Evolutionary conservation across 2,113 vertebrate species (phyloP), one percentile per base, ranked within the genome.

Genomic region (Scalopus aquaticus): DNA sequence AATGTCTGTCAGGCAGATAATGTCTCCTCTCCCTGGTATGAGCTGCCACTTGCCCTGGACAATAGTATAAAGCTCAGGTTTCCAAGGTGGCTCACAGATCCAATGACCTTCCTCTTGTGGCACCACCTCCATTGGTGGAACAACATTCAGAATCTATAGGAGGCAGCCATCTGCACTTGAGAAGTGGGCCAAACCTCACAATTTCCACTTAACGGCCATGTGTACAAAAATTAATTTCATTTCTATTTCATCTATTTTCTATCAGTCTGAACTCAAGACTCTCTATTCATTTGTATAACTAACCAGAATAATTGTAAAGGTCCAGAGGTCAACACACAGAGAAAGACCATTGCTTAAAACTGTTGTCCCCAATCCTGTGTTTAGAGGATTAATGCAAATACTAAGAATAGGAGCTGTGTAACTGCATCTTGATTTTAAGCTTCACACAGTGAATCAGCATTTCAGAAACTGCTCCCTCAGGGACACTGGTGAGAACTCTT

Each of bases 1-100:
- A 88, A 70, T 20, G 67, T 62, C 91, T 77, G 69, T 77, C 91
- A 73, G 89, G 54, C 8, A 89, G 80, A 78, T 80, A 84, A 95
- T 74, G 64, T 90, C 65, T 56, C 30, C 35, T 44, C 69, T 84
- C 77, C 39, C 90, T 94, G 62, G 88, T 42, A 93, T 67, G 80
- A 96, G 88, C 72, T 85, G 90, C 84, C 65, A 9, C 60, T 60
- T 84, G 93, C 44, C 56, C 80, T 7, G 9, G 32, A 90, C 87
- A 39, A 89, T 5, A 90, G 90, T 44, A 70, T 7, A 1, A 46
- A 35, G 73, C 56, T 93, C 2, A 0, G 67, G 81, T 95, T 90
- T 95, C 90, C 79, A 62, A 64, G 58, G 77, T 1, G 30, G 72
- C 81, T 92, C 49, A 39, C 5, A 16, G 82, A 54, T 49, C 51